A percentile compares a stretch with the other conserved stretches of the same genome.
These are phyloP conservation scores for Aphyosemion australe DNA, from an alignment of 2,113 vertebrate species.

Conservation along the genomic window DNA sequence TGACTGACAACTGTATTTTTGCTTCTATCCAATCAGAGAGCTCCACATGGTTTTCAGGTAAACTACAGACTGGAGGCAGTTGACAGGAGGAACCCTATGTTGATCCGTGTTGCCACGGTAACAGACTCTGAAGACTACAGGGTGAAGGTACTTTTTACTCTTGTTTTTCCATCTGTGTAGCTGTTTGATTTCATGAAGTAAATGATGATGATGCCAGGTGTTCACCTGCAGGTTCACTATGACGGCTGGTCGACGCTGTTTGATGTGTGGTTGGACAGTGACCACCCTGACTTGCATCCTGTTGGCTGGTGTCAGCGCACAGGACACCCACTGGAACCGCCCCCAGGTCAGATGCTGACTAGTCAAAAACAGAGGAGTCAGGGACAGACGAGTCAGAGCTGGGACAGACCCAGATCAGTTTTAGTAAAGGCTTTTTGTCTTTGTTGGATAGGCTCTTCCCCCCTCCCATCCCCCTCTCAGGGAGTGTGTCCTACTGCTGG, in stretches of 20 bases:
- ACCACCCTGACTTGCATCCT: conserved; percentile 78
- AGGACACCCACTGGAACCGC: conserved; percentile 75
- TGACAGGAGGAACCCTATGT: conserved; percentile 83
- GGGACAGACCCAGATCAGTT: conserved; percentile 8
- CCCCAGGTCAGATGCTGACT: conserved; percentile 50
- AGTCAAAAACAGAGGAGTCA: background rate
- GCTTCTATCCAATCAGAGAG: conserved; percentile 75
- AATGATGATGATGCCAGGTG: conserved; percentile 7
- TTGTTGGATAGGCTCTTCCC: conserved; percentile 60
- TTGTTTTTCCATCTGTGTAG: background rate
- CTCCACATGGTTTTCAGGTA: conserved; percentile 82
- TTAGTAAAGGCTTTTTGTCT: background rate
- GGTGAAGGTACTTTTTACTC: conserved; percentile 73
- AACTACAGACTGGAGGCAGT: conserved; percentile 86
- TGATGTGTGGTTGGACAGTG: conserved; percentile 80
- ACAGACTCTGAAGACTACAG: conserved; percentile 80
- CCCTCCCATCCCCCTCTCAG: conserved; percentile 68
- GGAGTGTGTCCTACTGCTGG: conserved; percentile 80
- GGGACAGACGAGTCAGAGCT: background rate
- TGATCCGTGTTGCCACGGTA: conserved; percentile 85
- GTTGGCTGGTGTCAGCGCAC: conserved; percentile 77
- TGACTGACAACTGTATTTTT: conserved; percentile 20
- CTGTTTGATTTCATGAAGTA: background rate
- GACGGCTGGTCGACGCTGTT: conserved; percentile 81
- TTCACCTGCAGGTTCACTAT: conserved; percentile 70